phyloP scores from a whole-genome alignment of 2,797 vertebrate genomes.

The Prionace glauca region DNA sequence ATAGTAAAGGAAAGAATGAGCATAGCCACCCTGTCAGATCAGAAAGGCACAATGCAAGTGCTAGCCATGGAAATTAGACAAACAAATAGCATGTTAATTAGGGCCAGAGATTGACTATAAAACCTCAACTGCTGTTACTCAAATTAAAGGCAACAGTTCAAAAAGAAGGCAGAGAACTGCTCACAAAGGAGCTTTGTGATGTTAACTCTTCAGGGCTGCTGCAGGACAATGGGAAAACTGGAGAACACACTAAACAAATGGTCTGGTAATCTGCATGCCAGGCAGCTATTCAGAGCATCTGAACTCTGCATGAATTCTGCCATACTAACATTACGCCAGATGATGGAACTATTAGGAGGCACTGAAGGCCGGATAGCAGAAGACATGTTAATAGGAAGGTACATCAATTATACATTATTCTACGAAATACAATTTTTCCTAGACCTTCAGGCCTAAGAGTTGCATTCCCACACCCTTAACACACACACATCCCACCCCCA shows the following conservation, averaged over 20 bases:
- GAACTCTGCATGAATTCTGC: not conserved
- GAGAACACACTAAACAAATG: conserved; percentile 10
- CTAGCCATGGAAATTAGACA: conserved; percentile 10
- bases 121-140: conserved; percentile 20
- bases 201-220: conserved; percentile 3
- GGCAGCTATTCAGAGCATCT: not conserved
- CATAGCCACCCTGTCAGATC: not conserved
- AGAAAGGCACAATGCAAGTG: conserved; percentile 16
- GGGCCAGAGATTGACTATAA: not conserved
- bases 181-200: conserved; percentile 32
- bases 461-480: not conserved
- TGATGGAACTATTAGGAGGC: not conserved
- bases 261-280: conserved; percentile 27
- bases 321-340: not conserved
- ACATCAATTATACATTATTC: not conserved
- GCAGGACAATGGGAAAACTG: not conserved
- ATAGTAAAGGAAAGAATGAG: not conserved
- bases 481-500: no score
- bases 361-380: not conserved
- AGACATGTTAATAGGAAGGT: not conserved
- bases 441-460: not conserved
- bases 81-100: conserved; percentile 28
- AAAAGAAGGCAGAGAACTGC: conserved; percentile 12
- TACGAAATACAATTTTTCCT: not conserved
- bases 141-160: not conserved